phyloP scores from a whole-genome alignment of 1,140 invertebrate species.

The Alviniconcha marisindica region DNA sequence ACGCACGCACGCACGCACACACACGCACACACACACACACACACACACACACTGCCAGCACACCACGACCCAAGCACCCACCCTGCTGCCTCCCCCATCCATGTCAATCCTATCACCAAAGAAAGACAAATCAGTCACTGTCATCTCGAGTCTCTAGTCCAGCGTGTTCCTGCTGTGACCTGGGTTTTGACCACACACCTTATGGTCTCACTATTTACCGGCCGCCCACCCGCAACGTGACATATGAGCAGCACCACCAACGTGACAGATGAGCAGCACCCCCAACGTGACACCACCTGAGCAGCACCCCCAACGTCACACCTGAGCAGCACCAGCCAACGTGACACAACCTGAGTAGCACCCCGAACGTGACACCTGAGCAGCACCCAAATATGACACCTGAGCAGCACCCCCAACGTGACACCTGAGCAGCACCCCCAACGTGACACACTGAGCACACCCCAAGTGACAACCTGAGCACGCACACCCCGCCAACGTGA shows the following conservation, averaged over 20 bases:
- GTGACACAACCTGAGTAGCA: background rate
- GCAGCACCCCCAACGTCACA: background rate
- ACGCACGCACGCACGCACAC: background rate
- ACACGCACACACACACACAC: constrained; percentile 5
- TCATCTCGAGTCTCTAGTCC: background rate
- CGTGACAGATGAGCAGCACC: too few relatives aligned
- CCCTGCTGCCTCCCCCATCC: background rate
- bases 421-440: background rate
- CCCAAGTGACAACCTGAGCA: background rate
- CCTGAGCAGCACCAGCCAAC: background rate
- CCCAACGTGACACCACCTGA: too few relatives aligned
- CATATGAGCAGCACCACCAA: too few relatives aligned
- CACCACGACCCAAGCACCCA: background rate
- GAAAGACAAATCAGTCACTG: background rate
- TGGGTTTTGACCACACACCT: background rate
- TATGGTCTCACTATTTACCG: background rate
- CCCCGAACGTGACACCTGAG: too few relatives aligned
- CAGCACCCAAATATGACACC: too few relatives aligned
- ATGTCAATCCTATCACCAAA: background rate
- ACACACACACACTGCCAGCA: background rate
- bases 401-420: too few relatives aligned
- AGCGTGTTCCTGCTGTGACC: background rate
- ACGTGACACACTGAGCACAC: too few relatives aligned
- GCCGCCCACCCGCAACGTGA: background rate
- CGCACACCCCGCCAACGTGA: background rate